These are phyloP conservation scores for Rhadina sibilatrix DNA, from an alignment of 2,113 vertebrate species.

Conservation along the genomic window DNA sequence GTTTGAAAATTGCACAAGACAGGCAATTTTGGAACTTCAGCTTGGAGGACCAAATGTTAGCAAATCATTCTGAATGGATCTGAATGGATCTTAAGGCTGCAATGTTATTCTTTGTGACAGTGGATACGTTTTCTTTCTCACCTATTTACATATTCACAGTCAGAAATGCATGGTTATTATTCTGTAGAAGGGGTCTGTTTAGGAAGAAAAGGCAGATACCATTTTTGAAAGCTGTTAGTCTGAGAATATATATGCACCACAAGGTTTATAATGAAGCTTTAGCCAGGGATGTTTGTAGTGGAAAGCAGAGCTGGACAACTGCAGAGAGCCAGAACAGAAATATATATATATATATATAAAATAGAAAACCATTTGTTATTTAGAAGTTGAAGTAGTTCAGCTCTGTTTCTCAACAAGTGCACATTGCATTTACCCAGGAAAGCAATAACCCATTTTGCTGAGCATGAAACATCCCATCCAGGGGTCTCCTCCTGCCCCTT, in stretches of 20 bases:
- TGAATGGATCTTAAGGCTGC: slow-evolving; percentile 71
- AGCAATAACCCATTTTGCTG: background rate
- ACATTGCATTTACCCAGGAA: background rate
- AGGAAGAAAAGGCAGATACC: slow-evolving; percentile 49
- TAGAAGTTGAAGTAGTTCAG: background rate
- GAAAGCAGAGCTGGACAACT: background rate
- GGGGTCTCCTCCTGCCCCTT: background rate
- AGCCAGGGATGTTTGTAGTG: background rate
- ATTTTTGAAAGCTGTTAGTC: slow-evolving; percentile 50
- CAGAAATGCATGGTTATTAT: slow-evolving; percentile 57
- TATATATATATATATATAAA: too few relatives aligned
- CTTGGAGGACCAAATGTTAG: slow-evolving; percentile 73
- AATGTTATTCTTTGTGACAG: slow-evolving; percentile 67
- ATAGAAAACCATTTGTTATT: background rate
- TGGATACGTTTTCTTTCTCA: slow-evolving; percentile 65
- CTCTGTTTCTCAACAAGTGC: background rate
- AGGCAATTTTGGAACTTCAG: slow-evolving; percentile 75
- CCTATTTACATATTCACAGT: slow-evolving; percentile 75
- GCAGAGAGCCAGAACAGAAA: background rate
- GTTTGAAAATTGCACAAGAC: slow-evolving; percentile 77
- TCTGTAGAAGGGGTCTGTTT: slow-evolving; percentile 53
- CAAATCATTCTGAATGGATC: slow-evolving; percentile 74
- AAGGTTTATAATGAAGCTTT: background rate
- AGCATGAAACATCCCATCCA: background rate
- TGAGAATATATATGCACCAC: background rate